Evolutionary conservation across 2,113 vertebrate genomes (phyloP).

Genomic region (Tamias sibiricus): DNA sequence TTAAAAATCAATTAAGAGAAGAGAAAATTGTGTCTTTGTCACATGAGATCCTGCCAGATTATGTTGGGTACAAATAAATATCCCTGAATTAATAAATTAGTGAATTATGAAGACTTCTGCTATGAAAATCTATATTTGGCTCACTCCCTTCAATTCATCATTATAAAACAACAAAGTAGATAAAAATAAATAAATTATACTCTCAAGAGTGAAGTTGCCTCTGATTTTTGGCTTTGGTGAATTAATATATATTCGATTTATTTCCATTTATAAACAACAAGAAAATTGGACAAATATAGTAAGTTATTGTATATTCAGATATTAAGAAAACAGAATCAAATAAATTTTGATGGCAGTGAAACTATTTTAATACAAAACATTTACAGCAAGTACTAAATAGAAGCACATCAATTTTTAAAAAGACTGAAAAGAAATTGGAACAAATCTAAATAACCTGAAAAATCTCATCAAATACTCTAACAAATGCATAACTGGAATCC

Average conservation of each 20-base stretch:
- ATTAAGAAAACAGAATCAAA: not conserved
- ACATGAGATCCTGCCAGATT: not conserved
- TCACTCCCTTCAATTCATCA: not conserved
- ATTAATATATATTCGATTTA: not conserved
- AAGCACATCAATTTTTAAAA: too few relatives aligned
- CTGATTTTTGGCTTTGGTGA: not conserved
- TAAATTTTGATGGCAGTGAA: not conserved
- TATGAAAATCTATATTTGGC: not conserved
- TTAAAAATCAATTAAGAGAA: not conserved
- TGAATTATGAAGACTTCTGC: not conserved
- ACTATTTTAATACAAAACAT: too few relatives aligned
- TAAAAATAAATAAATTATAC: not conserved
- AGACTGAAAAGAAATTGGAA: too few relatives aligned
- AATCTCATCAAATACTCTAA: too few relatives aligned
- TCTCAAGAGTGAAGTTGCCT: too few relatives aligned
- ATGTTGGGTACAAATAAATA: too few relatives aligned
- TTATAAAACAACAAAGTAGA: not conserved
- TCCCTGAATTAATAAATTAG: not conserved
- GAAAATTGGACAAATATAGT: too few relatives aligned
- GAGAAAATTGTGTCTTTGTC: not conserved
- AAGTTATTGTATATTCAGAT: not conserved
- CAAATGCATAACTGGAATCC: too few relatives aligned
- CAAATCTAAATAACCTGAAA: too few relatives aligned
- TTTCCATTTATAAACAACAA: not conserved
- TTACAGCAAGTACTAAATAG: too few relatives aligned